phyloP scores from a whole-genome alignment of 1,140 invertebrate species.

The Ephestia elutella region DNA sequence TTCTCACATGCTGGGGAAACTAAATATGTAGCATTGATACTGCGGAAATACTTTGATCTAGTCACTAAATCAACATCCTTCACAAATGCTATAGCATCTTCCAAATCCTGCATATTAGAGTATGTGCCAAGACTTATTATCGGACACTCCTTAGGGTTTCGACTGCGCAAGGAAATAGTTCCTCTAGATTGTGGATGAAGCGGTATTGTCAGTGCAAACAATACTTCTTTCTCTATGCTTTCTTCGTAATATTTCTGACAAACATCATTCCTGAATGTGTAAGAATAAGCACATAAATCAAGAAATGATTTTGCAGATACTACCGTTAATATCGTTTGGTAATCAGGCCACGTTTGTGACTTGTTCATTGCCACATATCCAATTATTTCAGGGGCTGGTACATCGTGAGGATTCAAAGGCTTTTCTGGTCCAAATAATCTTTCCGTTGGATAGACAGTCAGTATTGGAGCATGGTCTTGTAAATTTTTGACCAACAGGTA shows the following conservation, averaged over 20 bases:
- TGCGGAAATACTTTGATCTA: conserved; percentile 26
- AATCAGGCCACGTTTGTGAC: conserved; percentile 23
- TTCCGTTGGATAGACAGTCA: conserved; percentile 73
- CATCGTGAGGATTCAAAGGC: conserved; percentile 76
- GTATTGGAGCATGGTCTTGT: conserved; percentile 82
- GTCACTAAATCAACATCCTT: conserved; percentile 19
- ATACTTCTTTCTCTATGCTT: conserved; percentile 17
- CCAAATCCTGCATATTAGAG: conserved; percentile 24
- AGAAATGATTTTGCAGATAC: background rate
- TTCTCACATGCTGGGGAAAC: conserved; percentile 12
- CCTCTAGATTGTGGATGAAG: conserved; percentile 32
- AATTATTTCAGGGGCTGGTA: conserved; percentile 80
- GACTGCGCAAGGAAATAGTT: conserved; percentile 22
- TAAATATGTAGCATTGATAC: conserved; percentile 16
- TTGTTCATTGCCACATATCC: conserved; percentile 80
- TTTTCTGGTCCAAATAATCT: conserved; percentile 54
- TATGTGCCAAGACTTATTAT: conserved; percentile 18
- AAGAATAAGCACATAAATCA: conserved; percentile 15
- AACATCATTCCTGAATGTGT: conserved; percentile 16
- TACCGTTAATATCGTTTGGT: conserved; percentile 18
- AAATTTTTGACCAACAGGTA: conserved; percentile 83
- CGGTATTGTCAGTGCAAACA: conserved; percentile 11
- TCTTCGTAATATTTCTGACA: conserved; percentile 23
- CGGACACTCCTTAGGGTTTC: conserved; percentile 25
- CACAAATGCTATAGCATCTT: conserved; percentile 15